These are phyloP conservation scores for Novumbra hubbsi DNA, from an alignment of 2,797 vertebrate genomes.

Conservation along the genomic window DNA sequence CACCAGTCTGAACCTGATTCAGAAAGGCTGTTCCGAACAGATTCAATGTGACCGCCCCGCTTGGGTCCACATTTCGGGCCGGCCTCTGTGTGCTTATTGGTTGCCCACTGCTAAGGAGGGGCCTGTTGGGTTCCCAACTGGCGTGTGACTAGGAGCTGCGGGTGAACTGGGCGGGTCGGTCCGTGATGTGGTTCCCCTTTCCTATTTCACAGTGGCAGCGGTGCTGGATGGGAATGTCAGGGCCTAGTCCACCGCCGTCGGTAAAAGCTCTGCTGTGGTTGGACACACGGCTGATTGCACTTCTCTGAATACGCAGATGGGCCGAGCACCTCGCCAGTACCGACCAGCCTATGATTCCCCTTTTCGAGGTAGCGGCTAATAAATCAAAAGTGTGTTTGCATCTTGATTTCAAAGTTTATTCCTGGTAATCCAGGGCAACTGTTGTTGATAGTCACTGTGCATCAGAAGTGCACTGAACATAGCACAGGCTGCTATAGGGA, in stretches of 20 bases:
- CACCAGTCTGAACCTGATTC: slow-evolving; percentile 61
- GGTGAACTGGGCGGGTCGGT: slow-evolving; percentile 54
- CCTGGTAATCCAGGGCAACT: not conserved
- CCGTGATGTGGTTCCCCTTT: slow-evolving; percentile 60
- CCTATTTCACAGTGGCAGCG: slow-evolving; percentile 57
- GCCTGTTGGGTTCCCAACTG: slow-evolving; percentile 20
- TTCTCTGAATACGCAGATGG: slow-evolving; percentile 25
- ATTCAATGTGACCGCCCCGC: slow-evolving; percentile 53
- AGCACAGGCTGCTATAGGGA: not conserved
- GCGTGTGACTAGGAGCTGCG: slow-evolving; percentile 45
- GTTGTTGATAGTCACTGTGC: no score
- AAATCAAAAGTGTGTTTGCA: not conserved
- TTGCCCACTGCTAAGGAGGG: slow-evolving; percentile 28
- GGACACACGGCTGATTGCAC: slow-evolving; percentile 24
- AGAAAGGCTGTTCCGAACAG: slow-evolving; percentile 41
- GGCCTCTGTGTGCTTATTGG: slow-evolving; percentile 23
- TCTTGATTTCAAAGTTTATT: not conserved
- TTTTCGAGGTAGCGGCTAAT: not conserved
- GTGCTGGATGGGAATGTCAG: slow-evolving; percentile 53
- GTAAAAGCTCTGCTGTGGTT: slow-evolving; percentile 26
- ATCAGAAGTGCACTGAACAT: not conserved
- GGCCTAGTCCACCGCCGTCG: slow-evolving; percentile 25
- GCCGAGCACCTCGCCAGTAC: slow-evolving; percentile 12
- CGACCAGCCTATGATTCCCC: not conserved
- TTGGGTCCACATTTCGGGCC: slow-evolving; percentile 48